These are phyloP conservation scores for Amphiprion percula DNA, from an alignment of 2,113 vertebrate genomes.

Conservation along the genomic window DNA sequence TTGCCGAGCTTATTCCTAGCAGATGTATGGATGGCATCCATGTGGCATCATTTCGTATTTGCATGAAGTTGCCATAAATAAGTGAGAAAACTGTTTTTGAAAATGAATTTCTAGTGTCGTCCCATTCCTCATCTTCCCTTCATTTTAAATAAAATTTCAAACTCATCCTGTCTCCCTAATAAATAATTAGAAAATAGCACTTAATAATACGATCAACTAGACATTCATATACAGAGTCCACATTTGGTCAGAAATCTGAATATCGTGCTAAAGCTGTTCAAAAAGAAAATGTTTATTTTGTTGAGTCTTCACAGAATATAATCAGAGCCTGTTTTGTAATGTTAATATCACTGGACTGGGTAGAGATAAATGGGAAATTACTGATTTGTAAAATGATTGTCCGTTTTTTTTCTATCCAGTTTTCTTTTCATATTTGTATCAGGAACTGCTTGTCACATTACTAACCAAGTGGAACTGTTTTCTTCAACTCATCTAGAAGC, in stretches of 20 bases:
- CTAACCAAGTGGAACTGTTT: slow-evolving; percentile 48
- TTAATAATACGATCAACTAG: background rate
- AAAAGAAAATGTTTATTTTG: slow-evolving; percentile 1
- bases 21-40: background rate
- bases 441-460: slow-evolving; percentile 44
- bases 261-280: background rate
- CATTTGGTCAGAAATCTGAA: background rate
- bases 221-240: background rate
- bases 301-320: background rate
- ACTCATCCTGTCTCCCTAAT: too few species aligned
- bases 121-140: too few species aligned
- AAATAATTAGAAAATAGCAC: too few species aligned
- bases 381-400: slow-evolving; percentile 43
- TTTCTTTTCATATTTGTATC: slow-evolving; percentile 42
- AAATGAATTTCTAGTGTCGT: background rate
- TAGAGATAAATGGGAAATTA: slow-evolving; percentile 51
- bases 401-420: background rate
- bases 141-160: too few species aligned
- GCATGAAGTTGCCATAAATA: background rate
- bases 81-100: background rate
- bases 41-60: background rate
- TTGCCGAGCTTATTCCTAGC: background rate
- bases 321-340: slow-evolving; percentile 23
- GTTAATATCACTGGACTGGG: slow-evolving; percentile 4
- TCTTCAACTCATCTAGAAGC: slow-evolving; percentile 15